Base-by-base conservation (phyloP, 2,888 invertebrate genomes). In the Dynastes tityus region DNA sequence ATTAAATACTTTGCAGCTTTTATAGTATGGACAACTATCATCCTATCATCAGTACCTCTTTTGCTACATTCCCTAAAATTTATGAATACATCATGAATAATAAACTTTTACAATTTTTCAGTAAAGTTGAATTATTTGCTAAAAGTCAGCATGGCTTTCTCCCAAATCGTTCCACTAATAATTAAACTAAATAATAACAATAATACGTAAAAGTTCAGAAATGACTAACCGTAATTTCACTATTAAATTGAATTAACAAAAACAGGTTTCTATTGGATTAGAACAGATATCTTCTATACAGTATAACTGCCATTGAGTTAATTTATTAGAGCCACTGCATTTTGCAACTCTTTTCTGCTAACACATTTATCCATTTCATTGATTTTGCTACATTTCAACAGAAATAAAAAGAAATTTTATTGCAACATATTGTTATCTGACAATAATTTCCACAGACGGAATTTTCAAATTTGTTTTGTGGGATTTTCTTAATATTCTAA, bases 351-450 rank as follows among this genome's bases (percentile, higher is more conserved):
- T 55, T 37, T 53, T 67, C 64, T 51, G 75, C 64, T 63, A 37
- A 75, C 37, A 67, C 55, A 16, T 55, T 76, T 76, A 67, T 76
- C 76, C 67, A 55, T 67, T 76, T 65, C 76, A 76, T 65, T 76
- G 76, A 16, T 53, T 67, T 76, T 76, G 51, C 55, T 67, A 37
- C 37, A 76, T 37, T 73, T 58, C 27, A 22, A 40, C 29, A 58
- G 58, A 37, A 27, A 37, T 63, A 65, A 67, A 76, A 76, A 67
- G 55, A 55, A 61, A 64, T 13, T 49, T 53, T 55, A 67, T 76
- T 76, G 65, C 76, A 67, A 76, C 32, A 76, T 29, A 55, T 67
- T 67, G 67, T 49, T 55, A 37, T 55, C 65, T 64, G 67, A 32
- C 11, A 67, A 65, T 76, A 76, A 55, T 67, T 67, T 67, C 76